Conservation (phyloP, 2,888 invertebrate genomes). For the Metallyticus violacea region DNA sequence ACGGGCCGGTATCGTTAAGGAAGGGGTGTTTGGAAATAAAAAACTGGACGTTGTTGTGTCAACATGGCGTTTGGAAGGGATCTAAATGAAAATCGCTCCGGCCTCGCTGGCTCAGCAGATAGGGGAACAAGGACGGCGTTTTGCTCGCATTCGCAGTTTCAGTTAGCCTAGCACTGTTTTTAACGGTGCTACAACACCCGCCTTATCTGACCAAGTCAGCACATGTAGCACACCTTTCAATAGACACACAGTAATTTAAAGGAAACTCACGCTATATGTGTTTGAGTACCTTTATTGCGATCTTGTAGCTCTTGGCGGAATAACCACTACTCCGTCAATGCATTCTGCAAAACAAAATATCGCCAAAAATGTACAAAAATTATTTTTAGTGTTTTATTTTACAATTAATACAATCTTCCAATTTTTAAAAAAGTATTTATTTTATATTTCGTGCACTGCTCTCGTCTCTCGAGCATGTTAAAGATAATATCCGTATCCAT, state of each 20-base stretch:
- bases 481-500: too few relatives aligned
- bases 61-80: background rate
- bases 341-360: background rate
- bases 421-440: too few relatives aligned
- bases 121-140: background rate
- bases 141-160: background rate
- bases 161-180: too few relatives aligned
- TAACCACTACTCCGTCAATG: background rate
- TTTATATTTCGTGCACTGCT: too few relatives aligned
- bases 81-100: slow-evolving; percentile 3
- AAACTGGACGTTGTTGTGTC: background rate
- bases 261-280: background rate
- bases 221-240: too few relatives aligned
- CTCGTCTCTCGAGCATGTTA: too few relatives aligned
- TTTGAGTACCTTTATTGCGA: background rate
- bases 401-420: too few relatives aligned
- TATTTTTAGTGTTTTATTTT: too few relatives aligned
- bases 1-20: too few relatives aligned
- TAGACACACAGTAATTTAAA: background rate
- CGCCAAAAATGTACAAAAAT: too few relatives aligned
- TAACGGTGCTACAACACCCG: background rate
- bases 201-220: background rate
- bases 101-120: background rate
- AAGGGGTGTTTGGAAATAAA: too few relatives aligned
- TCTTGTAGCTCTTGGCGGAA: background rate